phyloP scores from a whole-genome alignment of 2,113 vertebrate genomes.

The Microtus montanus region DNA sequence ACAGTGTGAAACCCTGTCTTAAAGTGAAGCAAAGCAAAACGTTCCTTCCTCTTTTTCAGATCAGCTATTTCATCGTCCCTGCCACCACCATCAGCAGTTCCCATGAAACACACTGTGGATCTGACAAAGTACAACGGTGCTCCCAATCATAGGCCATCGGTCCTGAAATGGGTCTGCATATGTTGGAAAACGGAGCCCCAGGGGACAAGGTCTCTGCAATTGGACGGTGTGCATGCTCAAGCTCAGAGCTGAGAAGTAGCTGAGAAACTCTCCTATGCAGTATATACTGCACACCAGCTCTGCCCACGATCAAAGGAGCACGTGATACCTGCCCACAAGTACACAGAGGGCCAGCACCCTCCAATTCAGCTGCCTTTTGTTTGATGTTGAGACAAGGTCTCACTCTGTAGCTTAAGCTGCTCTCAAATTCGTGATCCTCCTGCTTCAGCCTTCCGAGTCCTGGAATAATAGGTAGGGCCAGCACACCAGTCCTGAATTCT shows the following conservation, averaged over 20 bases:
- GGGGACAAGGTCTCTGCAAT: neutral
- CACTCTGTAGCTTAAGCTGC: neutral
- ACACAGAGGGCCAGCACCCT: too few species aligned
- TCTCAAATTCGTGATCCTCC: neutral
- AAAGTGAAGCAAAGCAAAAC: neutral
- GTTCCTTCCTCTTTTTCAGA: neutral
- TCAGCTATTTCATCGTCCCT: neutral
- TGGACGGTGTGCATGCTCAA: neutral
- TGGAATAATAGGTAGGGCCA: neutral
- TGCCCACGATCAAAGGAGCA: neutral
- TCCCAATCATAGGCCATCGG: neutral
- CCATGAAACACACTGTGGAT: neutral
- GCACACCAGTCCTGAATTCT: neutral
- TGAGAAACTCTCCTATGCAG: neutral
- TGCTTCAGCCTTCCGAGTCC: neutral
- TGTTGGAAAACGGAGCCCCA: neutral
- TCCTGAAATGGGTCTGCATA: neutral
- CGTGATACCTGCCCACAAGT: neutral
- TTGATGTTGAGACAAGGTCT: neutral
- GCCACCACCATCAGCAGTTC: neutral
- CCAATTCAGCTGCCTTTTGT: neutral
- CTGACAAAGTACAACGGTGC: too few species aligned
- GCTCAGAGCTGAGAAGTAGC: neutral
- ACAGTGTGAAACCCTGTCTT: neutral
- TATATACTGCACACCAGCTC: rapidly evolving